Evolutionary conservation across 2,797 vertebrate genomes (phyloP).

Genomic region (Scomberomorus guttatus): DNA sequence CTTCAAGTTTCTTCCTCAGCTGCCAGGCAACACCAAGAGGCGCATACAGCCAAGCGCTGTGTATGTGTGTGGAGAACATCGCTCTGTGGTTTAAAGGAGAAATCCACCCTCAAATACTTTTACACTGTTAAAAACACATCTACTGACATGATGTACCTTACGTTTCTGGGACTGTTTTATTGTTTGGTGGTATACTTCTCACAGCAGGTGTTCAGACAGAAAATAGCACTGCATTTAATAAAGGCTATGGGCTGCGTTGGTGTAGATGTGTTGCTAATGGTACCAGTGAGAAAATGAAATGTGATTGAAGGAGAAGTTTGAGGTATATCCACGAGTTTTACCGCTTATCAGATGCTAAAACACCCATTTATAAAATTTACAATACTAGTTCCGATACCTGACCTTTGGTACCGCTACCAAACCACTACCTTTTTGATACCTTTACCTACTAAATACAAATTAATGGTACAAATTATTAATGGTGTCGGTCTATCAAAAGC

Average conservation of each 20-base stretch:
- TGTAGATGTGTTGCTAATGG: constrained; percentile 2
- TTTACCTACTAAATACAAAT: background rate
- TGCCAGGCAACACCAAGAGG: constrained; percentile 92
- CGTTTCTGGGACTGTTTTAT: constrained; percentile 7
- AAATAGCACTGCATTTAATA: constrained; percentile 35
- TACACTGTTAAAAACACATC: constrained; percentile 29
- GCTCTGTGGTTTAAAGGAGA: constrained; percentile 89
- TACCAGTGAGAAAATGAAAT: constrained; percentile 5
- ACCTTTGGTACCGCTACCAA: background rate
- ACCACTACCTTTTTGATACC: background rate
- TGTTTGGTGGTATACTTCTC: constrained; percentile 32
- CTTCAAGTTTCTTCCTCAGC: constrained; percentile 95
- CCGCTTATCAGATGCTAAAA: background rate
- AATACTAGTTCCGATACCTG: background rate
- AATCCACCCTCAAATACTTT: background rate
- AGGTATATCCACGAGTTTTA: background rate
- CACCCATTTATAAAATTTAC: background rate
- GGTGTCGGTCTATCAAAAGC: too few species aligned
- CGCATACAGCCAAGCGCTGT: constrained; percentile 95
- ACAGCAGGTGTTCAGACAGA: constrained; percentile 15
- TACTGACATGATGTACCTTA: background rate
- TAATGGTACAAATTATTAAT: too few species aligned
- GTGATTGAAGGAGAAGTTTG: background rate
- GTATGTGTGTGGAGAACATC: constrained; percentile 95
- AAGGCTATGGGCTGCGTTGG: background rate